Percentiles rank a stretch among this genome's conserved stretches.
Evolutionary conservation across 2,888 invertebrate species (phyloP).

Genomic region (Microplitis deprimator): DNA sequence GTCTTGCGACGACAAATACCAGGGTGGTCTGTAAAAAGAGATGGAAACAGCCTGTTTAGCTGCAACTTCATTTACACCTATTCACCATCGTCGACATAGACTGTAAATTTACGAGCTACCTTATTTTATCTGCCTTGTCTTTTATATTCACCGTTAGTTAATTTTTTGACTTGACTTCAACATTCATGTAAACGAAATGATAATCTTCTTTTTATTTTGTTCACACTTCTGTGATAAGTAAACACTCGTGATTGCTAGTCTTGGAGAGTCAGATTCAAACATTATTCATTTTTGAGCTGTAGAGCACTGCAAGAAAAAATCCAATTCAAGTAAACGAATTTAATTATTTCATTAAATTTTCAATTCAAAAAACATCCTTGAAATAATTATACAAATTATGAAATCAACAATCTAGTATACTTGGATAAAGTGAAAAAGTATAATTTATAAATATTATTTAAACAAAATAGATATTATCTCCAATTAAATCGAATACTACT

Average conservation of each 20-base stretch:
- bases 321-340: no score
- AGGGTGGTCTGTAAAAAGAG: conserved; percentile 43
- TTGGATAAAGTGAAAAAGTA: no score
- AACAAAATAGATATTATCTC: no score
- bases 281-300: no score
- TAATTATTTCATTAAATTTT: no score
- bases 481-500: no score
- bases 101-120: conserved; percentile 65
- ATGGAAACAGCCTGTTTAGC: conserved; percentile 50
- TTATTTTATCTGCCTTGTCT: conserved; percentile 49
- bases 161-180: conserved; percentile 9
- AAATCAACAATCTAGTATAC: no score
- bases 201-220: background rate
- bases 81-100: conserved; percentile 59
- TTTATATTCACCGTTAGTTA: conserved; percentile 26
- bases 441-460: no score
- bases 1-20: conserved; percentile 40
- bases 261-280: background rate
- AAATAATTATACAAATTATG: no score
- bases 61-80: conserved; percentile 71
- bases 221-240: background rate
- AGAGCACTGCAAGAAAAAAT: no score
- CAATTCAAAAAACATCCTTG: no score
- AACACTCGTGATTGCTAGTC: background rate
- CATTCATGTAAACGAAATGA: background rate